phyloP scores from a whole-genome alignment of 2,888 invertebrate genomes.

The Eristalis tenax region DNA sequence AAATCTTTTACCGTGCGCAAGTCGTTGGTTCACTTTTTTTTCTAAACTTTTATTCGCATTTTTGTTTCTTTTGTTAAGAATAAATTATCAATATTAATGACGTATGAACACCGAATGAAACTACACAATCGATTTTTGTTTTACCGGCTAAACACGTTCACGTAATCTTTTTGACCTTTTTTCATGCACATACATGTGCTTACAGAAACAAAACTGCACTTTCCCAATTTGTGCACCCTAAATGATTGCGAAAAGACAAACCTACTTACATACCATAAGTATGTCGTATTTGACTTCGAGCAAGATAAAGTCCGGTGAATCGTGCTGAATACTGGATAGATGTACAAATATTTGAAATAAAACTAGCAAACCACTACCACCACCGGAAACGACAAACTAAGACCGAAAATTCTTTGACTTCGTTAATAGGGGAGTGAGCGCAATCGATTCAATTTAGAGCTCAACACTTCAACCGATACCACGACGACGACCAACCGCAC shows the following conservation, averaged over 20 bases:
- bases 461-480: not conserved
- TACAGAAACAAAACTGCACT: not conserved
- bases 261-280: not conserved
- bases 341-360: not conserved
- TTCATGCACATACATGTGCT: not conserved
- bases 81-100: not conserved
- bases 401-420: not conserved
- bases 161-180: not conserved
- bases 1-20: not conserved
- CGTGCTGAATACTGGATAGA: not conserved
- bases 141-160: not conserved
- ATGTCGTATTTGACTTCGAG: not conserved
- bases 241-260: not conserved
- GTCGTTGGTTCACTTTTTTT: not conserved
- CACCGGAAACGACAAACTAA: conserved; percentile 29
- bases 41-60: not conserved
- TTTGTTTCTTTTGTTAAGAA: not conserved
- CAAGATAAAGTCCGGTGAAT: not conserved
- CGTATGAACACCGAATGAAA: not conserved
- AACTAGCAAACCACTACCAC: not conserved
- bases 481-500: conserved; percentile 38
- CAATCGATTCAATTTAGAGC: not conserved
- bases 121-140: not conserved
- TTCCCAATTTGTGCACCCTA: not conserved
- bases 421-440: not conserved